Percentiles rank a stretch among this genome's conserved stretches.
These are phyloP conservation scores for Xyliphius kryptos DNA, from an alignment of 2,113 vertebrate species.

Conservation along the genomic window DNA sequence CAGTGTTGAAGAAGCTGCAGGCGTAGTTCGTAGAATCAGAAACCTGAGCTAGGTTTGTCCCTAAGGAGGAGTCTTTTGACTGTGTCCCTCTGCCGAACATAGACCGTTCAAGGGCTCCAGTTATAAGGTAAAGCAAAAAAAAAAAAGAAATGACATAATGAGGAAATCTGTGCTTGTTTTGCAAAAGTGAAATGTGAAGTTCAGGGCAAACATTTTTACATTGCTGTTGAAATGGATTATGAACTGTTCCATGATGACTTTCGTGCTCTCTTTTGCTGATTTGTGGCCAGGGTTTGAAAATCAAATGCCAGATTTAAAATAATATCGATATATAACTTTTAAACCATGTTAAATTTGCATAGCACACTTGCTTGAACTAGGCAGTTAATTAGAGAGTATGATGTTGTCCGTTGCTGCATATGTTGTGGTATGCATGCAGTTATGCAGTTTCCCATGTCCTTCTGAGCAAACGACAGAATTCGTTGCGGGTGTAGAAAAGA, in stretches of 20 bases:
- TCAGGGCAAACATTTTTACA: too few relatives aligned
- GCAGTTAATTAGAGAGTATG: slow-evolving; percentile 45
- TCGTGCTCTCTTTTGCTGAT: too few relatives aligned
- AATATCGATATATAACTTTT: too few relatives aligned
- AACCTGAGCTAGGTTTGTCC: slow-evolving; percentile 94
- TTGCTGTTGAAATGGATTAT: too few relatives aligned
- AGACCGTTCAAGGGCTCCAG: slow-evolving; percentile 96
- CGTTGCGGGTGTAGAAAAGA: slow-evolving; percentile 79
- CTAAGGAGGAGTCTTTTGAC: slow-evolving; percentile 97
- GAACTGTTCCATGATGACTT: too few relatives aligned
- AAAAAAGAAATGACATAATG: too few relatives aligned
- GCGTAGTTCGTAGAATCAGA: slow-evolving; percentile 98
- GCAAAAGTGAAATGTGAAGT: too few relatives aligned
- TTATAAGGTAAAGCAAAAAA: slow-evolving; percentile 84
- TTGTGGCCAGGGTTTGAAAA: too few relatives aligned
- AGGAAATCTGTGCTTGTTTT: too few relatives aligned
- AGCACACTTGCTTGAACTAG: too few relatives aligned
- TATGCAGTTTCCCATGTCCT: slow-evolving; percentile 58
- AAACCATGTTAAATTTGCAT: too few relatives aligned
- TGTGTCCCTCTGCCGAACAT: slow-evolving; percentile 95
- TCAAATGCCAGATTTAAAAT: too few relatives aligned
- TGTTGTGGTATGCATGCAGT: slow-evolving; percentile 72
- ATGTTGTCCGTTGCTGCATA: slow-evolving; percentile 54
- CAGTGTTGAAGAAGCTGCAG: slow-evolving; percentile 99
- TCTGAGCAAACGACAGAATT: slow-evolving; percentile 84